phyloP scores from a whole-genome alignment of 2,888 invertebrate genomes.

The Lasioglossum pauxillum region DNA sequence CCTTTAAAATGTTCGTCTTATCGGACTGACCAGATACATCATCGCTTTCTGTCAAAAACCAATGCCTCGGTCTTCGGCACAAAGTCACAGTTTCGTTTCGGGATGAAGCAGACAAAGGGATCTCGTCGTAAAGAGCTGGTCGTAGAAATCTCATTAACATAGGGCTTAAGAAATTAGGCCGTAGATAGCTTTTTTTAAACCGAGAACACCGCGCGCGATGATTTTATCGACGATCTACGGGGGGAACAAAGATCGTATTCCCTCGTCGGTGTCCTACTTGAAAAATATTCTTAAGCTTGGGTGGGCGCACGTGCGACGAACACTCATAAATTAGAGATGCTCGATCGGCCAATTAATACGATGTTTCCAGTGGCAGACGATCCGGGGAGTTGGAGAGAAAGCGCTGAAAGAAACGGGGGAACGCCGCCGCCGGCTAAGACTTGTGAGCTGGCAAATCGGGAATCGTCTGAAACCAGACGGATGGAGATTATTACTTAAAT shows the following conservation, averaged over 20 bases:
- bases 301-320: constrained; percentile 64
- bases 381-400: constrained; percentile 40
- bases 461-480: constrained; percentile 6
- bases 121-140: not conserved
- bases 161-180: constrained; percentile 28
- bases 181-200: constrained; percentile 10
- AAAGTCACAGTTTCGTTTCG: not conserved
- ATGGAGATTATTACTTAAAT: constrained; percentile 54
- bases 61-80: too few species aligned
- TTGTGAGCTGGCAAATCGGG: constrained; percentile 19
- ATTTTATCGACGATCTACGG: constrained; percentile 39
- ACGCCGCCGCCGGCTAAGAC: constrained; percentile 17
- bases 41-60: not conserved
- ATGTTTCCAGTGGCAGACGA: constrained; percentile 73
- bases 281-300: constrained; percentile 61
- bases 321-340: constrained; percentile 65
- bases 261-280: constrained; percentile 43
- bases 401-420: constrained; percentile 42
- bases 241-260: constrained; percentile 43
- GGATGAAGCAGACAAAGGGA: not conserved
- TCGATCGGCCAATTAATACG: constrained; percentile 79
- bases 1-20: too few species aligned
- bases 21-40: too few species aligned
- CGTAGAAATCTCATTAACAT: constrained; percentile 23
- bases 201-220: constrained; percentile 22